Evolutionary conservation across 2,113 vertebrate species (phyloP), one percentile per base, ranked within the genome.

Genomic region (Gadus macrocephalus): DNA sequence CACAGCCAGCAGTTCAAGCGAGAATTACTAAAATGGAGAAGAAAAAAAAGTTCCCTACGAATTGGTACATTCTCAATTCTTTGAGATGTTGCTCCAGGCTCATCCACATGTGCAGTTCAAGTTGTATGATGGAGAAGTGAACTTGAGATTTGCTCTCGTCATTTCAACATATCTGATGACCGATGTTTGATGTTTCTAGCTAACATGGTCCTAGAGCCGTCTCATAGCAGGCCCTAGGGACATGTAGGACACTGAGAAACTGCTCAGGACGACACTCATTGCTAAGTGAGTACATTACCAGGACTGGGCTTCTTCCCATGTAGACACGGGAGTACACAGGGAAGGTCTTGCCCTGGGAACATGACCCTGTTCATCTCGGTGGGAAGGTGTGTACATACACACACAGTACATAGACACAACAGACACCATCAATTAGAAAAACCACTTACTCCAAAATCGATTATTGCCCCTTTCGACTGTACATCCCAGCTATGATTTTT

Each of bases 401-500:
- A 88, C 81, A 86, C 78, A 78, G 88, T 84, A 84, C 75, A 81
- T 83, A 89, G 86, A 88, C 78, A 79, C 69, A 86, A 87, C 83
- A 83, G 79, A 87, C 80, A 85, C 77, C 74, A 76, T 87, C 82
- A 86, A 88, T 87, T 88, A 49, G 42, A 83, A 88, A 90, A 90
- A 86, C 69, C 6, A 82, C 78, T 70, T 82, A 75, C 79, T 76
- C 85, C 87, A 27, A 65, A 64, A 78, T 83, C 69, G 17, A 87
- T 90, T 90, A 90, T 90, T 88, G 88, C 87, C 88, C 89, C 87
- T 87, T 85, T 88, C 72, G 62, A 88, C 88, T 88, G 86, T 89
- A 89, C 89, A 89, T 89, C 89, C 88, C 89, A 90, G 88, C 89
- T 88, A 86, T 88, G 88, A 76, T 88, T 87, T 87, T 83, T 79